Evolutionary conservation across 2,888 invertebrate species (phyloP).

Genomic region (Poecilobothrus nobilitatus): DNA sequence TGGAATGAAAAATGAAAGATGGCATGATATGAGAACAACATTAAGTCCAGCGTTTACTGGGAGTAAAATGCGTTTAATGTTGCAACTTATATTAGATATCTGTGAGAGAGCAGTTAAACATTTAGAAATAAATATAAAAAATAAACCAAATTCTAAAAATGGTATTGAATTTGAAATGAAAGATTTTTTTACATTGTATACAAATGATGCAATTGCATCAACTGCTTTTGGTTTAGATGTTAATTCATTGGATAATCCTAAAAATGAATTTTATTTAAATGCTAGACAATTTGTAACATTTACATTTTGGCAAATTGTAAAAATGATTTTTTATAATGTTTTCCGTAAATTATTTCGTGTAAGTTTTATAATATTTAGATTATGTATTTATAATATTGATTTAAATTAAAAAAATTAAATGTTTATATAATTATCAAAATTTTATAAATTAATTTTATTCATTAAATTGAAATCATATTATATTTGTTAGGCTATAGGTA

Average conservation of each 20-base stretch:
- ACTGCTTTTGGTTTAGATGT: constrained; percentile 42
- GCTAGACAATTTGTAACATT: constrained; percentile 46
- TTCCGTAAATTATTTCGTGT: neutral
- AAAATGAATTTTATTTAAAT: constrained; percentile 50
- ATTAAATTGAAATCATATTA: constrained; percentile 27
- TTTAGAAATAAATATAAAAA: constrained; percentile 12
- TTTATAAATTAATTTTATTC: too few relatives aligned
- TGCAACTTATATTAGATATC: constrained; percentile 39
- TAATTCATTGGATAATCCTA: constrained; percentile 46
- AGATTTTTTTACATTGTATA: constrained; percentile 32
- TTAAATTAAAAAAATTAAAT: too few relatives aligned
- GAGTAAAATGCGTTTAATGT: constrained; percentile 45
- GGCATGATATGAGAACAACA: constrained; percentile 44
- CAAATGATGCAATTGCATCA: constrained; percentile 37
- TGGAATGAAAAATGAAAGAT: constrained; percentile 42
- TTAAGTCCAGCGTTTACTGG: constrained; percentile 45
- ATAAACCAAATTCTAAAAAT: neutral
- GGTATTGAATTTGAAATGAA: constrained; percentile 28
- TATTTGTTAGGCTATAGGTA: constrained; percentile 21
- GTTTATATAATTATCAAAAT: too few relatives aligned
- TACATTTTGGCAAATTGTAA: constrained; percentile 19
- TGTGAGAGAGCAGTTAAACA: constrained; percentile 19
- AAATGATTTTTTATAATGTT: neutral
- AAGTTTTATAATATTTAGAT: too few relatives aligned
- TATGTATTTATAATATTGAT: constrained; percentile 7